phyloP scores from a whole-genome alignment of 2,113 vertebrate species.

The Cyprinus carpio region DNA sequence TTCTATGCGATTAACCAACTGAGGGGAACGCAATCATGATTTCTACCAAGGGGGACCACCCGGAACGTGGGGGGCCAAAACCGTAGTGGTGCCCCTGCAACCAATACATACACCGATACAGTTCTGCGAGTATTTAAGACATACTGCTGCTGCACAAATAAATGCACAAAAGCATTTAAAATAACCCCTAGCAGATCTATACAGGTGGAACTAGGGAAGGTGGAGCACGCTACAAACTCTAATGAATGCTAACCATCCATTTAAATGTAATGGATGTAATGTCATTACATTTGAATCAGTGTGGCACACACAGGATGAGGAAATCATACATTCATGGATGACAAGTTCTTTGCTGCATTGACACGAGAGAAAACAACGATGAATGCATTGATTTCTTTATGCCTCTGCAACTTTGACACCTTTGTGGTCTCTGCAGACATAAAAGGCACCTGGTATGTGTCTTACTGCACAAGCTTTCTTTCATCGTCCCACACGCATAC shows the following conservation, averaged over 20 bases:
- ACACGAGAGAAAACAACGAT: not conserved
- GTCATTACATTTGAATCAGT: not conserved
- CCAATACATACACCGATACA: not conserved
- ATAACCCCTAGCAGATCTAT: not conserved
- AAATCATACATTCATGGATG: not conserved
- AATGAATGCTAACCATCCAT: not conserved
- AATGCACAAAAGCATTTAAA: not conserved
- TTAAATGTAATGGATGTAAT: not conserved
- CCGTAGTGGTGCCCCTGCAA: too few species aligned
- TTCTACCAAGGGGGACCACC: too few species aligned
- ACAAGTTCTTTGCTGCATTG: not conserved
- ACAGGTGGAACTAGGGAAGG: not conserved
- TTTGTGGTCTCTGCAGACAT: constrained; percentile 10
- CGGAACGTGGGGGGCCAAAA: too few species aligned
- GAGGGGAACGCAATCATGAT: too few species aligned
- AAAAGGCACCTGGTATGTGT: constrained; percentile 19
- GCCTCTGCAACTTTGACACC: not conserved
- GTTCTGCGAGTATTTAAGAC: not conserved
- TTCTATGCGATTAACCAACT: too few species aligned
- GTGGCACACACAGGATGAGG: not conserved
- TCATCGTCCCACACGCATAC: constrained; percentile 51
- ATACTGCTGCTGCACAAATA: not conserved
- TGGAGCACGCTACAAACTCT: not conserved
- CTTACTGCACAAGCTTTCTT: constrained; percentile 43
- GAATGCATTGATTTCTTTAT: not conserved